Base-by-base conservation (phyloP, 2,888 invertebrate genomes). In the Junonia oenone region DNA sequence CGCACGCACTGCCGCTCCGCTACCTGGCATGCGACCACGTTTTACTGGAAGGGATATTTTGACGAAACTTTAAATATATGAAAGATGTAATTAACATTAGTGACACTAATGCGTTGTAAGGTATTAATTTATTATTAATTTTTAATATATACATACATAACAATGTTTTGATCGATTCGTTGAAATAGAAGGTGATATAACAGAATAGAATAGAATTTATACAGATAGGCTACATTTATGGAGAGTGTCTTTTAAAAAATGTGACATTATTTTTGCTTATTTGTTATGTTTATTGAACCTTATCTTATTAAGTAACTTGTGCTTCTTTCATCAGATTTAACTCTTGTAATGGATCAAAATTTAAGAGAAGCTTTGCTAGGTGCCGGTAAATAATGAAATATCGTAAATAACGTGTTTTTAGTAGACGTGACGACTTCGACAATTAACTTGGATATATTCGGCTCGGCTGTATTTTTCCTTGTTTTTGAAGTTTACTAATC, bases 311-410 rank as follows among this genome's bases (percentile, higher is more conserved):
- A n/a, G n/a, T n/a, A n/a, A n/a, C n/a, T n/a, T n/a, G n/a, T n/a
- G n/a, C n/a, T n/a, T 9, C 51, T 57, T 63, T 61, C 31, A 58
- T 56, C 29, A 27, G 8, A 19, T 11, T n/a, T 43, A 33, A 45
- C 35, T 33, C 55, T 14, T 45, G 38, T 45, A 52, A 46, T 51
- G 43, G 55, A 49, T 59, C 49, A 55, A 55, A 52, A 22, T 59
- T 55, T 55, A 52, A n/a, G 55, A 55, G 58, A 50, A 55, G 49
- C 55, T 45, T 45, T 55, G 48, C 38, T 55, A 52, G 56, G 59
- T 76, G 68, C 75, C 76, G 67, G 75, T 81, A 76, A 75, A 76
- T 81, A 78, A 82, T 74, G 75, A 68, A 73, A 75, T 72, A 71
- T 51, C 54, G 54, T 56, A 53, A 56, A 56, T 56, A 56, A 56